Evolutionary conservation across 2,797 vertebrate genomes (phyloP), one percentile per base, ranked within the genome.

Genomic region (Sebastes oblongus): DNA sequence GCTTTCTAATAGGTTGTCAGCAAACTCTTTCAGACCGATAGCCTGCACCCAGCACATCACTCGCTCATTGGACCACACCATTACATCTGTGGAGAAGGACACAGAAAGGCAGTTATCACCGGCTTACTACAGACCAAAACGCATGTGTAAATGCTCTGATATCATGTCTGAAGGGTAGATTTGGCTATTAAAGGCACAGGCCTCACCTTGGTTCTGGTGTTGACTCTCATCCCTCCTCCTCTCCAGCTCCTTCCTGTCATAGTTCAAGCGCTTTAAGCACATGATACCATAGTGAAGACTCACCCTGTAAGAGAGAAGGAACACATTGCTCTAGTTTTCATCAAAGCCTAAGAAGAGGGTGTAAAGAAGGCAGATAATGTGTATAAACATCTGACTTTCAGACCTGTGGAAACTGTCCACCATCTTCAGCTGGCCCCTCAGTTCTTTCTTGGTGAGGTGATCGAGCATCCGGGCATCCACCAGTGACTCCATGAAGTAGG

Each of bases 251-350:
- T 98, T 98, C 56, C 98, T 92, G 92, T 99, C 98, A 0, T 99
- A 99, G 93, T 99, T 99, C 78, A 99, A 87, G 81, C 98, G 96
- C 85, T 98, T 96, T 80, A 99, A 94, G 94, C 97, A 98, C 98
- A 99, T 99, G 84, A 99, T 98, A 10, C 98, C 98, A 80, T 98
- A 99, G 91, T 99, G 98, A 89, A 99, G 98, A 89, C 98, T 99
- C 93, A 98, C 99, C 85, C 98, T 99, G 78, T 88, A 42, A 64
- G 66, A 78, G 32, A 58, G 72, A 78, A 46, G 4, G 22, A 72
- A 72, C 29, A 62, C 25, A 46, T 34, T 42, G 29, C 2, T 24
- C 12, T 54, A 14, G 22, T 73, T 64, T 32, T 8, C 4, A 66
- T 16, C 2, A 67, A 34, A 61, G 8, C 14, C 12, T 6, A 54